Conservation (phyloP, 2,888 invertebrate genomes). For the Scaptomyza cyrtandrae region DNA sequence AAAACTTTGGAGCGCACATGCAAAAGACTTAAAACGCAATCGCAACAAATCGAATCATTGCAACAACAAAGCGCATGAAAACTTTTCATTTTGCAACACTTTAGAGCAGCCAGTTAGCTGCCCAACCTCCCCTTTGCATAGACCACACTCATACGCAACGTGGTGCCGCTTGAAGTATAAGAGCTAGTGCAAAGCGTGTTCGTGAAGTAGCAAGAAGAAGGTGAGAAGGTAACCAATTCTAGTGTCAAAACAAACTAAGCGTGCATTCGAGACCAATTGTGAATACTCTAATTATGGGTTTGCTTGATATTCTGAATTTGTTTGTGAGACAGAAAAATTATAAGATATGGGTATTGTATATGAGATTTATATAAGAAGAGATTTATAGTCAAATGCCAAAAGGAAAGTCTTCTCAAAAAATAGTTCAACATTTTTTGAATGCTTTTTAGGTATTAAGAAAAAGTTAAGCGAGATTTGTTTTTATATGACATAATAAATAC, state of each 20-base stretch:
- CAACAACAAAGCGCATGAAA: constrained; percentile 67
- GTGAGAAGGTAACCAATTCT: constrained; percentile 33
- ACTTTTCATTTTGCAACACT: constrained; percentile 76
- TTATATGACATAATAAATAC: too few relatives aligned
- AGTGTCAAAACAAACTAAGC: constrained; percentile 68
- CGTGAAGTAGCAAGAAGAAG: constrained; percentile 7
- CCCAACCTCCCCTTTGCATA: constrained; percentile 25
- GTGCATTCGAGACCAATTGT: constrained; percentile 45
- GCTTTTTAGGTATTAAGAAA: too few relatives aligned
- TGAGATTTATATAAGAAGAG: too few relatives aligned
- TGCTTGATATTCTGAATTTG: neutral
- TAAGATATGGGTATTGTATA: too few relatives aligned
- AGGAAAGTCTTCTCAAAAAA: too few relatives aligned
- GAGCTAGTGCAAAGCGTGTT: neutral
- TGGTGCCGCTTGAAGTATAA: constrained; percentile 7
- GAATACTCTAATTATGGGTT: constrained; percentile 22
- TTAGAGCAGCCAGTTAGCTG: constrained; percentile 29
- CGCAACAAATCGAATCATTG: constrained; percentile 79
- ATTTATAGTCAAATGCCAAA: too few relatives aligned
- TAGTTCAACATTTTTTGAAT: too few relatives aligned
- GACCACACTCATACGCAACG: constrained; percentile 49
- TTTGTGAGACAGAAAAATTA: too few relatives aligned
- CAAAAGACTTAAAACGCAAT: constrained; percentile 78
- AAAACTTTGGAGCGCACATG: constrained; percentile 70
- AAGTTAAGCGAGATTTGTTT: too few relatives aligned